Base-by-base conservation (phyloP, 2,113 vertebrate genomes). In the Limanda limanda region DNA sequence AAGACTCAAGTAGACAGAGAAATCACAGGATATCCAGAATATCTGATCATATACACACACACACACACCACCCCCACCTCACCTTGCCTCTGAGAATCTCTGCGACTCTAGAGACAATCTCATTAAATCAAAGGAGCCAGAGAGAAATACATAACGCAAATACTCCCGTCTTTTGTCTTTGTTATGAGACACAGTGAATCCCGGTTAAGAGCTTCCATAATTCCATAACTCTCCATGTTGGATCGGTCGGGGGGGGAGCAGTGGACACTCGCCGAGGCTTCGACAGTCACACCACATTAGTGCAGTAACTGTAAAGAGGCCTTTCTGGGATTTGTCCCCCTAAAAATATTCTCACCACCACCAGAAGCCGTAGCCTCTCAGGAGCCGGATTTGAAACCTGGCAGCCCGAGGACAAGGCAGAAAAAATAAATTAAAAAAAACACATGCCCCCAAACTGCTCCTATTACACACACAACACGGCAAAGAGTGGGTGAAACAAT, bases 21-120 rank as follows among this genome's bases (percentile, higher is more conserved):
- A 90, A 91, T 91, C 91, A 86, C 72, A 91, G 88, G 89, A 89
- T 85, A 79, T 92, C 86, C 84, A 90, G 86, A 89, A 89, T 91
- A 88, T 89, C 66, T 82, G 85, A 92, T 88, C 74, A 72, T 24
- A 45, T 40, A 21, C 11, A n/a, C 59, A 11, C 12, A 37, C 27
- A 27, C 27, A 31, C 27, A 31, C 5, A 12, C 78, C 71, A 52
- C 56, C 73, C 60, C 72, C 68, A 47, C 72, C 81, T 89, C 91
- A 86, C 86, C 91, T 91, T 80, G 78, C 83, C 67, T 92, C 90
- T 80, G 78, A 90, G 75, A 76, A 88, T 82, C 83, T 71, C 37
- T 75, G 73, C 61, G 51, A 66, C 83, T 78, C 78, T 76, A 25
- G 27, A 85, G 82, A 85, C 76, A 75, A 79, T 86, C 89, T 95